Conservation (phyloP, 2,113 vertebrate genomes). For the Brienomyrus longianalis region DNA sequence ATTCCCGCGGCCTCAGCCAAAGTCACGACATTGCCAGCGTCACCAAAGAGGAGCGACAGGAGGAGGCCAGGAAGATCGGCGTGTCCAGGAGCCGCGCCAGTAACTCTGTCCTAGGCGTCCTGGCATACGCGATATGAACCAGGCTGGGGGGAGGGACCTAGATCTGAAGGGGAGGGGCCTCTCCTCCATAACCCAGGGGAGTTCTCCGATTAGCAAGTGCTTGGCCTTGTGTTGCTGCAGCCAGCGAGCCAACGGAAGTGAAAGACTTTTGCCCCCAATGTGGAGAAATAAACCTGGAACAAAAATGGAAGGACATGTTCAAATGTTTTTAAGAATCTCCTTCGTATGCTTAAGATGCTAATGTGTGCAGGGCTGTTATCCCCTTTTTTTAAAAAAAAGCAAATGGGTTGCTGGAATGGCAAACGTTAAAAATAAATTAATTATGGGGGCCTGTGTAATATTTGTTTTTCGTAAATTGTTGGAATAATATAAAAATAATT, state of each 20-base stretch:
- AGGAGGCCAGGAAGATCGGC: not conserved
- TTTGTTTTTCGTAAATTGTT: slow-evolving; percentile 31
- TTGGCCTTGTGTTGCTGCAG: not conserved
- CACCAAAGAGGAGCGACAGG: not conserved
- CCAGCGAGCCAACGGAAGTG: not conserved
- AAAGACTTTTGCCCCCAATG: not conserved
- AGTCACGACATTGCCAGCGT: not conserved
- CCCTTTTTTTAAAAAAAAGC: slow-evolving; percentile 22
- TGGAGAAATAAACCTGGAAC: slow-evolving; percentile 37
- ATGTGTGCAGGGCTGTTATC: slow-evolving; percentile 29
- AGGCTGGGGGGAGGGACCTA: not conserved
- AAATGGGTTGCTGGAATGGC: slow-evolving; percentile 29
- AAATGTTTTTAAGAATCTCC: slow-evolving; percentile 7
- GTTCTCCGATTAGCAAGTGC: not conserved
- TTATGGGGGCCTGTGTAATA: slow-evolving; percentile 29
- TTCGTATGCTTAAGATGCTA: slow-evolving; percentile 29
- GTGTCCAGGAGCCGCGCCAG: not conserved
- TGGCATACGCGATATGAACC: not conserved
- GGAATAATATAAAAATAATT: slow-evolving; percentile 24
- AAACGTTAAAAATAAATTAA: slow-evolving; percentile 38
- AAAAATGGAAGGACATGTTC: slow-evolving; percentile 28
- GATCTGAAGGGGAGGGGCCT: not conserved
- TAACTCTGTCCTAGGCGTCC: not conserved
- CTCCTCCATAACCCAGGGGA: not conserved
- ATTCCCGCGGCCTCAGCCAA: not conserved